These are phyloP conservation scores for Rhinolophus sinicus DNA, from an alignment of 2,113 vertebrate species.

Conservation along the genomic window DNA sequence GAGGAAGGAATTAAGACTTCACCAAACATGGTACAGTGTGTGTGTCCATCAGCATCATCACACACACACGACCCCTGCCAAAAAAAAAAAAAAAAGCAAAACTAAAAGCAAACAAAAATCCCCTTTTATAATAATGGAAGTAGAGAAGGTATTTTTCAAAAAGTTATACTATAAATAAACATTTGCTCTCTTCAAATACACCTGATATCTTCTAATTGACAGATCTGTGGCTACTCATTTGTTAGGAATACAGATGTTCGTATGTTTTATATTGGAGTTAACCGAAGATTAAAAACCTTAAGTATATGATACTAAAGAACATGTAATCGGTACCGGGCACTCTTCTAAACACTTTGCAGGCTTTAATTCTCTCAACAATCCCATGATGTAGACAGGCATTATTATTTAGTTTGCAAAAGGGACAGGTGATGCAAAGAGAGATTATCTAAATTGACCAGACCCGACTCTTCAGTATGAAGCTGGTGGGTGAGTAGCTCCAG, in stretches of 20 bases:
- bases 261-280: not conserved
- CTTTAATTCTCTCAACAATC: not conserved
- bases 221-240: not conserved
- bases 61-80: not conserved
- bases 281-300: not conserved
- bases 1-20: not conserved
- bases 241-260: not conserved
- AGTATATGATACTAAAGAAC: not conserved
- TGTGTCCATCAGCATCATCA: not conserved
- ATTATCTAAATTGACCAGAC: not conserved
- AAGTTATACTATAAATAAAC: not conserved
- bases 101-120: not conserved
- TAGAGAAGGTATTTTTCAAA: not conserved
- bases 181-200: not conserved
- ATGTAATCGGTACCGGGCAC: not conserved
- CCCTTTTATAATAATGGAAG: not conserved
- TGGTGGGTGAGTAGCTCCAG: not conserved
- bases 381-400: not conserved
- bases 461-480: not conserved
- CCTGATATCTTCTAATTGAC: not conserved
- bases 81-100: not conserved
- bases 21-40: not conserved
- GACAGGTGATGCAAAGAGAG: not conserved
- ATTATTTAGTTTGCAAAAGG: not conserved
- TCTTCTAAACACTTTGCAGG: not conserved